A percentile compares a stretch with the other conserved stretches of the same genome.
Conservation (phyloP, 1,140 invertebrate genomes). For the Augochlora pura region DNA sequence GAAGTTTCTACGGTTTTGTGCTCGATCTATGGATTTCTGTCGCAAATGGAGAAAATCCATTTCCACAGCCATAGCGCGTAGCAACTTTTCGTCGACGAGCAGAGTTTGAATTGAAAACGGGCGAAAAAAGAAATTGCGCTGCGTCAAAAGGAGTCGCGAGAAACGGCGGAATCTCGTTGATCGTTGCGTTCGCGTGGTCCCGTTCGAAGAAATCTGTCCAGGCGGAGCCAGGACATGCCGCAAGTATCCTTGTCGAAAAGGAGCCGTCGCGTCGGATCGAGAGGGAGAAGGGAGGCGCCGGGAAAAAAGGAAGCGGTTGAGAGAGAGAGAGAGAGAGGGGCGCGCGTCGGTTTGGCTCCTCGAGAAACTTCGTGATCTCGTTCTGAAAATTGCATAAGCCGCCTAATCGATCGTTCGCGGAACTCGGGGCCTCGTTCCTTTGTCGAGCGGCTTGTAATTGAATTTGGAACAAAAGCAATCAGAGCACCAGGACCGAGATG, state of each 20-base stretch:
- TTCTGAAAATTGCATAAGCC: constrained; percentile 42
- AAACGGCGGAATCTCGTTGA: background rate
- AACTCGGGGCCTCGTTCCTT: constrained; percentile 26
- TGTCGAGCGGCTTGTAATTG: constrained; percentile 32
- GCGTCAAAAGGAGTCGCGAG: background rate
- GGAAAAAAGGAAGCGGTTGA: background rate
- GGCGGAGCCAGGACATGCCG: background rate
- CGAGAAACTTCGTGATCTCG: constrained; percentile 21
- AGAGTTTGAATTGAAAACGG: no score
- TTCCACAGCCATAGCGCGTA: no score
- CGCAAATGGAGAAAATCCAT: no score
- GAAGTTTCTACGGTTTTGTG: no score
- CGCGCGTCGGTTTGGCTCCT: background rate
- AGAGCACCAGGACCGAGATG: constrained; percentile 1
- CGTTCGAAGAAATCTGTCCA: background rate
- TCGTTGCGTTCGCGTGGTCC: constrained; percentile 2
- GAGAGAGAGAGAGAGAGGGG: no score
- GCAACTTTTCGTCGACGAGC: no score
- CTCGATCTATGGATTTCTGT: no score
- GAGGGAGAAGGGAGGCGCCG: background rate
- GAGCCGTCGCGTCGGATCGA: background rate
- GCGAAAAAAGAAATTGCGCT: background rate
- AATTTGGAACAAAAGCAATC: constrained; percentile 38
- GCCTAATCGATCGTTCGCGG: constrained; percentile 44
- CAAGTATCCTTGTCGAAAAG: background rate